Conservation (phyloP, 2,113 vertebrate genomes). For the Dipodomys ordii region DNA sequence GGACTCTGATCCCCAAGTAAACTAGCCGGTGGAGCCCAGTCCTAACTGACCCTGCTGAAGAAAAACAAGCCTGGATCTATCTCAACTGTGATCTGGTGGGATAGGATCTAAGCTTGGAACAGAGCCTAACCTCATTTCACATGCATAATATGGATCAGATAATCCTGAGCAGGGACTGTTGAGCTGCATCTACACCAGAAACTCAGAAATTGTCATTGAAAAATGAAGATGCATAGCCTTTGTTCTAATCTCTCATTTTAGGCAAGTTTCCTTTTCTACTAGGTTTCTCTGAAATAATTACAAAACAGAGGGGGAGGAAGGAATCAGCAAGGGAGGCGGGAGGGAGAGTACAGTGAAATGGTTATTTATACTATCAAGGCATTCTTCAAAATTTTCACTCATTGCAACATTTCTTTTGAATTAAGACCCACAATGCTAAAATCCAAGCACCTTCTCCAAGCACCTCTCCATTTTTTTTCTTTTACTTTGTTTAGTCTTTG, state of each 20-base stretch:
- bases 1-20: constrained; percentile 72
- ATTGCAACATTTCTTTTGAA: constrained; percentile 35
- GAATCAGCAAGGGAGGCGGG: background rate
- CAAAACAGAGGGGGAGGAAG: background rate
- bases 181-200: background rate
- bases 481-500: background rate
- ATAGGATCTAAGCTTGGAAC: constrained; percentile 42
- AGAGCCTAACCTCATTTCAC: constrained; percentile 40
- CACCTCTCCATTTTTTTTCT: background rate
- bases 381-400: constrained; percentile 11
- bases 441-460: background rate
- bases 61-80: constrained; percentile 65
- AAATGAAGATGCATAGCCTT: background rate
- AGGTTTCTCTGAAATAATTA: constrained; percentile 27
- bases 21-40: constrained; percentile 22
- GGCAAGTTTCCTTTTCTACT: background rate
- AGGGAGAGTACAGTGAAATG: background rate
- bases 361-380: constrained; percentile 11
- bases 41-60: constrained; percentile 42
- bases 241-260: background rate
- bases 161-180: constrained; percentile 4
- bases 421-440: background rate
- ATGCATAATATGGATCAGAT: background rate
- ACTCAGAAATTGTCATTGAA: background rate
- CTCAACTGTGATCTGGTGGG: constrained; percentile 49